A percentile compares a stretch with the other conserved stretches of the same genome.
phyloP scores from a whole-genome alignment of 2,797 vertebrate species.

The Loriculus beryllinus region DNA sequence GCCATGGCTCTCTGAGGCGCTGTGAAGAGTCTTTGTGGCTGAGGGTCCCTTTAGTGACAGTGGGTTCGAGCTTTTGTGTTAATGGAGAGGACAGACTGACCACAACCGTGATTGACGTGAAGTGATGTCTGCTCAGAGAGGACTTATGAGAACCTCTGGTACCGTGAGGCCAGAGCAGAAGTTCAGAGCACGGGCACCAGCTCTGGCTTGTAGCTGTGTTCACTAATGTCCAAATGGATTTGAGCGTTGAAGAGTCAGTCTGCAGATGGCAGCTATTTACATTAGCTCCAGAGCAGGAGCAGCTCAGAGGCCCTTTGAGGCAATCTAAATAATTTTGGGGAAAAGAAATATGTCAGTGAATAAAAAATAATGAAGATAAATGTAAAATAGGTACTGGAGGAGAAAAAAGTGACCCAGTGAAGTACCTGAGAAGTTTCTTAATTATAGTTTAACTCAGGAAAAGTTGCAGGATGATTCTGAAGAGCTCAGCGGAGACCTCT shows the following conservation, averaged over 20 bases:
- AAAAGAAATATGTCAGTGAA: background rate
- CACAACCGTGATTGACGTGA: accelerated
- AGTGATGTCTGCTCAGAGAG: accelerated
- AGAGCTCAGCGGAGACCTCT: background rate
- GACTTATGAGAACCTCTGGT: background rate
- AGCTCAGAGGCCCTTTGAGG: background rate
- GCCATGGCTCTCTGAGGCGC: background rate
- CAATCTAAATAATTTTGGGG: background rate
- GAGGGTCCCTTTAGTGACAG: accelerated
- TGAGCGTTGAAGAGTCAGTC: background rate
- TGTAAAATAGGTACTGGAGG: background rate
- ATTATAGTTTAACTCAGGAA: background rate
- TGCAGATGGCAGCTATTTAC: background rate
- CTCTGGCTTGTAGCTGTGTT: background rate
- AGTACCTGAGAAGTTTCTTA: background rate
- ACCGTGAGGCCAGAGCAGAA: background rate
- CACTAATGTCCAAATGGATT: accelerated
- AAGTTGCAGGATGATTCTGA: background rate
- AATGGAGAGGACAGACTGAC: accelerated
- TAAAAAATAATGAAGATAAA: background rate
- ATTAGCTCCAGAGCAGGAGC: background rate
- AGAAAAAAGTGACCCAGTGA: background rate
- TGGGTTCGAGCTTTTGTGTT: background rate
- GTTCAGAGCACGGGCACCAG: background rate
- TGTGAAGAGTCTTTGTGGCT: background rate